These are phyloP conservation scores for Margaritifera margaritifera DNA, from an alignment of 2,888 invertebrate genomes.

Conservation along the genomic window DNA sequence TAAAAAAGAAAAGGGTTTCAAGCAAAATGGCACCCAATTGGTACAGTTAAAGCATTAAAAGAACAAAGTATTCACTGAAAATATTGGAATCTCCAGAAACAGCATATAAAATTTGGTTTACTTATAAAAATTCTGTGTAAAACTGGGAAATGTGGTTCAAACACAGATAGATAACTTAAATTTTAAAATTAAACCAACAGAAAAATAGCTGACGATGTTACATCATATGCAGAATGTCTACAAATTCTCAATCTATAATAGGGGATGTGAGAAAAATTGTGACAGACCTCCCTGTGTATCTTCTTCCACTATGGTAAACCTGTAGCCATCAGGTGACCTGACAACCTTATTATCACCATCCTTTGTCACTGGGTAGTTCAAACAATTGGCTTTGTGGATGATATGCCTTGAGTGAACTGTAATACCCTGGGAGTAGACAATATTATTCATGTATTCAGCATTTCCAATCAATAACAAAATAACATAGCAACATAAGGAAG, in stretches of 20 bases:
- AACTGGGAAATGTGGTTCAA: no score
- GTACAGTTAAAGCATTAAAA: no score
- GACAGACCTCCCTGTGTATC: slow-evolving; percentile 46
- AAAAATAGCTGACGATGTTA: no score
- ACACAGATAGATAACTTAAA: no score
- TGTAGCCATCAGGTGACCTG: slow-evolving; percentile 93
- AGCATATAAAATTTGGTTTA: no score
- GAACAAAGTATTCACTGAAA: no score
- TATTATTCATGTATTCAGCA: no score
- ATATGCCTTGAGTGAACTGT: slow-evolving; percentile 86
- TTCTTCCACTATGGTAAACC: slow-evolving; percentile 85
- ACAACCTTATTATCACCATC: slow-evolving; percentile 79
- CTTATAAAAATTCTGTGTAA: no score
- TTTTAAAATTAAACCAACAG: no score
- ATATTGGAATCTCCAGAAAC: no score
- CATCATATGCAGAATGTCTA: background rate
- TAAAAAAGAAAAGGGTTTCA: no score
- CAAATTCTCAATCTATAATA: background rate
- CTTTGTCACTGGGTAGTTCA: slow-evolving; percentile 81
- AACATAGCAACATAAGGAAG: background rate
- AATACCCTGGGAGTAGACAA: slow-evolving; percentile 77
- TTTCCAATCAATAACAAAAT: slow-evolving; percentile 5
- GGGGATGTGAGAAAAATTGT: background rate
- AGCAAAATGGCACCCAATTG: no score
- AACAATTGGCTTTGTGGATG: slow-evolving; percentile 81